Percentiles rank a stretch among this genome's conserved stretches.
phyloP scores from a whole-genome alignment of 2,797 vertebrate species.

The Myotis daubentonii region DNA sequence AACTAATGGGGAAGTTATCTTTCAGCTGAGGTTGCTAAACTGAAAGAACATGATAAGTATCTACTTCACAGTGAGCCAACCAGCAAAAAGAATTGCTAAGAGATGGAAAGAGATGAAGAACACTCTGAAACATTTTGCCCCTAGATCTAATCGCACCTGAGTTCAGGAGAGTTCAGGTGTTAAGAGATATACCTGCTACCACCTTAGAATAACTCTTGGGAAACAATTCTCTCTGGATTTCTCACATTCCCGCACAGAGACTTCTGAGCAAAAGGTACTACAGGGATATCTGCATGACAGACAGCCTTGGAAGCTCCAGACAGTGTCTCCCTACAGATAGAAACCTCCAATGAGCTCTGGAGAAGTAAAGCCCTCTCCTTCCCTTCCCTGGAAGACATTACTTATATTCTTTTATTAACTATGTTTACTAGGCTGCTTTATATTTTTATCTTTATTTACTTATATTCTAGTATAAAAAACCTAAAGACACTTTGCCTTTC shows the following conservation, averaged over 20 bases:
- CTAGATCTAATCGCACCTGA: neutral
- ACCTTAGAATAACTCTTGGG: neutral
- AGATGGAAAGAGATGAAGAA: neutral
- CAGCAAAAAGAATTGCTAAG: neutral
- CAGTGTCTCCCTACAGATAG: neutral
- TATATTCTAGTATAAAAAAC: conserved; percentile 1
- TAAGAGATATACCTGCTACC: neutral
- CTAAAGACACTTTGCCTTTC: neutral
- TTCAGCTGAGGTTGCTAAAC: neutral
- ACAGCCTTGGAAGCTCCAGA: neutral
- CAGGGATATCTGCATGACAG: neutral
- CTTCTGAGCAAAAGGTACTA: neutral
- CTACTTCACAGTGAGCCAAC: neutral
- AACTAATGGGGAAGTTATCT: conserved; percentile 9
- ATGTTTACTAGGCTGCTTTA: neutral
- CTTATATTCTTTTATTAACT: neutral
- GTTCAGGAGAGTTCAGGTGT: neutral
- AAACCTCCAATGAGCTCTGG: neutral
- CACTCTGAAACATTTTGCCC: neutral
- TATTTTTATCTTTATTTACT: neutral
- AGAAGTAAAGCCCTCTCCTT: conserved; percentile 32
- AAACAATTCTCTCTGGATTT: conserved; percentile 31
- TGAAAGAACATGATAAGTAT: neutral
- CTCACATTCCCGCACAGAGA: neutral
- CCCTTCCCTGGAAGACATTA: neutral